Base-by-base conservation (phyloP, 2,113 vertebrate genomes). In the Prionailurus viverrinus region DNA sequence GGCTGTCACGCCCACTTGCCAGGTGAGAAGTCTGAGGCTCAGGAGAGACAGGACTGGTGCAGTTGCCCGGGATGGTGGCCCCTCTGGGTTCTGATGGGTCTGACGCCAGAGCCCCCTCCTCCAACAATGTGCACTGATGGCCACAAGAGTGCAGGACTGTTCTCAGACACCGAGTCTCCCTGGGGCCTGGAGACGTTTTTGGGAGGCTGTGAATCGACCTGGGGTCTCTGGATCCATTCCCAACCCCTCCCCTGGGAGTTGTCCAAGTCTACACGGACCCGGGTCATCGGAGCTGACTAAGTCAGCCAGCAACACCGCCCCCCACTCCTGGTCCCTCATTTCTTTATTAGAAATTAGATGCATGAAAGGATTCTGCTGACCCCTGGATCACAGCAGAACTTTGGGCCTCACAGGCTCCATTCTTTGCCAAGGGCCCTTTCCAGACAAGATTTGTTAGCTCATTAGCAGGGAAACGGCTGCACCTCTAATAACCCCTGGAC, bases 281-380 rank as follows among this genome's bases (percentile, higher is more conserved):
- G 23, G 23, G 55, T 39, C n/a, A 33, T 16, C 48, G 8, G 16
- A 21, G 45, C 48, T 33, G 80, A 66, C 71, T 11, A 61, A 33
- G 76, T 69, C 76, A 61, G 58, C 1, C 74, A 31, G 74, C 25
- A 9, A 1, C 25, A 41, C 25, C 12, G 3, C 39, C 39, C 16
- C 25, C 25, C 36, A 4, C 21, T 21, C 7, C 13, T 29, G 9
- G 29, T 31, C 29, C 39, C 31, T 45, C 31, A 73, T n/a, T n/a
- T 16, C 8, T 48, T 58, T n/a, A 41, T 21, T 45, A 89, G 84
- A 85, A 95, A 51, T 25, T 14, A 61, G 31, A 21, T 1, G 2
- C 1, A 21, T 8, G 27, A 6, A 86, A 97, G 68, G 88, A 63
- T 96, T 94, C 82, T 88, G 82, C 91, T 78, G 81, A 88, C 45